Conservation (phyloP, 2,113 vertebrate species). For the Todiramphus chloris region DNA sequence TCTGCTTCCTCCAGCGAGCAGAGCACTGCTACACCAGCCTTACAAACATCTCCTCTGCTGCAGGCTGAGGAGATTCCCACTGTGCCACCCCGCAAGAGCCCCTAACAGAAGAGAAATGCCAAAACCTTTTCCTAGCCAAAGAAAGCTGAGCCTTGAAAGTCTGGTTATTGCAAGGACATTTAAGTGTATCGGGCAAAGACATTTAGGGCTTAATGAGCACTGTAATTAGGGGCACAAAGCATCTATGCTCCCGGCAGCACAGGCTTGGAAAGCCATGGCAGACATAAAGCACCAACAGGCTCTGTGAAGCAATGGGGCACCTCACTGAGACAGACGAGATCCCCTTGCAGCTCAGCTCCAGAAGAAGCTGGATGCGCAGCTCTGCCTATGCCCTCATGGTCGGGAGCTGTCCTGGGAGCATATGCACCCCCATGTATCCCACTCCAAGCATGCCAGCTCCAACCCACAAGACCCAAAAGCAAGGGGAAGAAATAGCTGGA, state of each 20-base stretch:
- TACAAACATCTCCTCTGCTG: background rate
- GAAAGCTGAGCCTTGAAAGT: background rate
- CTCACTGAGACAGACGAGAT: background rate
- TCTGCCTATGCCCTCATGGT: background rate
- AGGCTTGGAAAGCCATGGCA: background rate
- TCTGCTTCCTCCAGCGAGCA: background rate
- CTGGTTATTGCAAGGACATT: background rate
- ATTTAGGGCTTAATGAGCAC: background rate
- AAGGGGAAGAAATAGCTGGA: background rate
- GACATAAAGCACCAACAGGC: background rate
- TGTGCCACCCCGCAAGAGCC: background rate
- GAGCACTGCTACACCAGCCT: background rate
- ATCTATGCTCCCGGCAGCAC: background rate
- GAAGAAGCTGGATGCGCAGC: background rate
- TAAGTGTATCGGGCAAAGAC: background rate
- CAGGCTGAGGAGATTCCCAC: background rate
- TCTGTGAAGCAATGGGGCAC: background rate
- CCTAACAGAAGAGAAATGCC: background rate
- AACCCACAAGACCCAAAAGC: background rate
- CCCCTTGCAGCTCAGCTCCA: background rate
- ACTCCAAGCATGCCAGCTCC: background rate
- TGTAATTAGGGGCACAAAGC: background rate
- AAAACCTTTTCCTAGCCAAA: background rate
- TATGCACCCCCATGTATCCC: accelerated
- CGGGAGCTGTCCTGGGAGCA: background rate